Conservation (phyloP, 2,888 invertebrate species). For the Leptopterna dolabrata region DNA sequence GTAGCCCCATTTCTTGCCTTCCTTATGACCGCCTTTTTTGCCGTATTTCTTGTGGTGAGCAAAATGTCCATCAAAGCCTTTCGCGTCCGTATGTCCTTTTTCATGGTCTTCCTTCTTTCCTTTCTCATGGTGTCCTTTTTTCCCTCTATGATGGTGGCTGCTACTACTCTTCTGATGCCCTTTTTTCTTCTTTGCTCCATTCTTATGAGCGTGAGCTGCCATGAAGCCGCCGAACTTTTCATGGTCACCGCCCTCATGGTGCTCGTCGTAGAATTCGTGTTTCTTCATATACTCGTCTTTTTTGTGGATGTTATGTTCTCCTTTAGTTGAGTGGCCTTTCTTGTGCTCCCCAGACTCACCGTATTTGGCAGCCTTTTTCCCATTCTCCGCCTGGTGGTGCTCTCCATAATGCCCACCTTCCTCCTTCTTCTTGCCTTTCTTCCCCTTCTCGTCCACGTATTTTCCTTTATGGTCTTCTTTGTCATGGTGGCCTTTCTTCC, state of each 20-base stretch:
- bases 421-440: constrained; percentile 74
- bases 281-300: constrained; percentile 82
- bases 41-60: constrained; percentile 69
- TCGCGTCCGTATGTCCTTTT: constrained; percentile 70
- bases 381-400: constrained; percentile 76
- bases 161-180: constrained; percentile 60
- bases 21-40: constrained; percentile 68
- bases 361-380: constrained; percentile 71
- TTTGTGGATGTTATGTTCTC: constrained; percentile 79
- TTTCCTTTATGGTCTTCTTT: constrained; percentile 75
- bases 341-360: constrained; percentile 74
- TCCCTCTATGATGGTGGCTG: constrained; percentile 58
- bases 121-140: constrained; percentile 66
- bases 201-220: constrained; percentile 69
- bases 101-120: constrained; percentile 68
- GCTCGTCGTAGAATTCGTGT: constrained; percentile 81
- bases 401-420: constrained; percentile 75
- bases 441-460: constrained; percentile 74
- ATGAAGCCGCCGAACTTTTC: constrained; percentile 76
- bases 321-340: constrained; percentile 81
- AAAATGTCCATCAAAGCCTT: constrained; percentile 72
- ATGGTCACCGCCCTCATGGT: constrained; percentile 75
- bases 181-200: constrained; percentile 65
- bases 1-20: constrained; percentile 73
- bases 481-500: constrained; percentile 76